phyloP scores from a whole-genome alignment of 2,797 vertebrate genomes.

The Callimico goeldii region DNA sequence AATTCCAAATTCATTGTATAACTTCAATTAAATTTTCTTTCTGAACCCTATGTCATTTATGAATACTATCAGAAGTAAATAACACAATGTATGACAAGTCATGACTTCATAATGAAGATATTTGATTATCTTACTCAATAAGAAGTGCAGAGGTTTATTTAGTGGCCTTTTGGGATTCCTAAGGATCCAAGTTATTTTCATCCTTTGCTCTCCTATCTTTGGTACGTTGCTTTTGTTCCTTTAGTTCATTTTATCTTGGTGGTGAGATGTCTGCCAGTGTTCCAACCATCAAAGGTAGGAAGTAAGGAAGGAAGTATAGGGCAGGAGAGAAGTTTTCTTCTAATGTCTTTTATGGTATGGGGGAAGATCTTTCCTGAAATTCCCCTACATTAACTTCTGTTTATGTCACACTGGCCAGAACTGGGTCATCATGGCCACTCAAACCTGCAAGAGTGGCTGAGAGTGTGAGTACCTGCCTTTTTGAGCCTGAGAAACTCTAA shows the following conservation, averaged over 20 bases:
- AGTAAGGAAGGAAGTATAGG: not conserved
- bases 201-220: not conserved
- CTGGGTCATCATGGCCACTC: not conserved
- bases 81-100: not conserved
- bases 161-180: not conserved
- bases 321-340: not conserved
- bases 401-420: not conserved
- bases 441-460: not conserved
- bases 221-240: not conserved
- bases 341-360: not conserved
- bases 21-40: not conserved
- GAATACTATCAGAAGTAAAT: not conserved
- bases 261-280: not conserved
- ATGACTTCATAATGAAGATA: not conserved
- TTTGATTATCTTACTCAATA: not conserved
- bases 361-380: not conserved
- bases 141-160: not conserved
- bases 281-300: not conserved
- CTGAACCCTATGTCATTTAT: not conserved
- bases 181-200: not conserved
- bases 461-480: not conserved
- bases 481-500: not conserved
- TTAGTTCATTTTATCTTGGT: not conserved
- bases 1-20: not conserved
- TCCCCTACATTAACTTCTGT: not conserved